Evolutionary conservation across 1,140 invertebrate genomes (phyloP), one percentile per base, ranked within the genome.

Genomic region (Sesamia nonagrioides): DNA sequence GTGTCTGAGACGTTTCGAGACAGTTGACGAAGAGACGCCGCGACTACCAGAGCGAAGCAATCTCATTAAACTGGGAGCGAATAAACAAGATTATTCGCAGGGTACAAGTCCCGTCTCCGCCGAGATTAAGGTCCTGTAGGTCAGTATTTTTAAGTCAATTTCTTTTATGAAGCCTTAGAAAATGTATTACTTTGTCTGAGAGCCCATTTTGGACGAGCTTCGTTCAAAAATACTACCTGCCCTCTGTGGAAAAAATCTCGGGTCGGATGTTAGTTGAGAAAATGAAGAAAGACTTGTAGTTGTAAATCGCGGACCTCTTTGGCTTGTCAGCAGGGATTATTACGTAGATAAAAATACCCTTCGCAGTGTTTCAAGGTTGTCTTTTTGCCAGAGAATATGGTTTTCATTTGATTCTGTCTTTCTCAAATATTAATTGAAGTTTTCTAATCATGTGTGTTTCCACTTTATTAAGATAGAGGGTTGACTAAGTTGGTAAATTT

Each of bases 71-170:
- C 54, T 81, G 76, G 63, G 71, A 66, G 60, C 79, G 83, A 81
- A 84, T 84, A 86, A 86, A 86, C 81, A 82, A 84, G 84, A 83
- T 86, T 86, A 86, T 86, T 83, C 77, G 68, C 56, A 79, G 72
- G 77, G 73, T 81, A 77, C 76, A 75, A 81, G 77, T 84, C 79
- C 75, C 81, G 69, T 82, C 74, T 74, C 58, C 15, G 68, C 77
- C 69, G 56, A 81, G 79, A 84, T 84, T 84, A 81, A 81, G 82
- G 76, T 73, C 45, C 50, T 45, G 76, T 82, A 66, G 78, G 77
- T 80, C 69, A 79, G 76, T 82, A 78, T 83, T 84, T 84, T 54
- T 81, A 76, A 80, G 76, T 81, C 82, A 84, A 81, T 84, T 79
- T 79, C 45, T 76, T 81, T 76, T 79, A 81, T 71, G 52, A 68